These are phyloP conservation scores for Orchestia grillus DNA, from an alignment of 1,140 invertebrate species.

Conservation along the genomic window DNA sequence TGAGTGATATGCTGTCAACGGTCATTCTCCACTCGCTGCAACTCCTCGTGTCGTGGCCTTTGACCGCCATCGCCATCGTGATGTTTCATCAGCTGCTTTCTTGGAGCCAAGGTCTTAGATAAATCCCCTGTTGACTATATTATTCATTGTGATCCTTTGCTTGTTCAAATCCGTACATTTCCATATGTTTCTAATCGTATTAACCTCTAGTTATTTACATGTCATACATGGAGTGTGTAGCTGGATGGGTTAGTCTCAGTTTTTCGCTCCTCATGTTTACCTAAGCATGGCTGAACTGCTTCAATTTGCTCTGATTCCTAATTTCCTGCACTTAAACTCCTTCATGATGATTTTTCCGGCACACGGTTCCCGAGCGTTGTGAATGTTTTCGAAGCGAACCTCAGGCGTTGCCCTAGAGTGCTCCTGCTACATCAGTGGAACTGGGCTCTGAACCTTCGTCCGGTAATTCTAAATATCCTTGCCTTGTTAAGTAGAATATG, in stretches of 20 bases:
- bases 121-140: background rate
- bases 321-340: background rate
- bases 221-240: conserved; percentile 26
- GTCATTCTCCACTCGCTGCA: background rate
- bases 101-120: conserved; percentile 47
- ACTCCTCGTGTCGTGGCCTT: conserved; percentile 5
- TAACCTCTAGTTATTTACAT: background rate
- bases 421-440: background rate
- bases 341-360: background rate
- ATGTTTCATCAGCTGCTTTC: background rate
- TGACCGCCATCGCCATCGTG: background rate
- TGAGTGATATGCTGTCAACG: background rate
- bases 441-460: background rate
- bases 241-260: background rate
- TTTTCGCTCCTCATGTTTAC: background rate
- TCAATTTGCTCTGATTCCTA: background rate
- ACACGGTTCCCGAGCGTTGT: background rate
- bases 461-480: background rate
- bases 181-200: background rate
- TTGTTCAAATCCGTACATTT: background rate
- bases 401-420: background rate
- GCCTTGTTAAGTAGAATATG: background rate
- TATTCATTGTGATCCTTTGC: background rate
- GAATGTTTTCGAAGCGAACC: background rate
- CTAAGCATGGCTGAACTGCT: background rate